These are phyloP conservation scores for Crotophaga sulcirostris DNA, from an alignment of 2,113 vertebrate species.

Conservation along the genomic window DNA sequence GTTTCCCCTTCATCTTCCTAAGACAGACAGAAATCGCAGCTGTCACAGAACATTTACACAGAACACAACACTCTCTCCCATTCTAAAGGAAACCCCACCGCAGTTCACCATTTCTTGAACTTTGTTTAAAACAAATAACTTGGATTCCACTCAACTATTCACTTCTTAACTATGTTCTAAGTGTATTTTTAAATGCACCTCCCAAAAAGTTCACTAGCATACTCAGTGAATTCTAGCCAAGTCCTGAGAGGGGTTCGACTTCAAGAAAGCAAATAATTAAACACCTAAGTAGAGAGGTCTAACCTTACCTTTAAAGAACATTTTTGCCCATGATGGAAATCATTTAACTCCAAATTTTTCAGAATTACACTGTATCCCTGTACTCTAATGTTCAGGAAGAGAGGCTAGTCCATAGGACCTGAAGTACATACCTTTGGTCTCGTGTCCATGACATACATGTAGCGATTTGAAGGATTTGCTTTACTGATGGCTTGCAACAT, in stretches of 20 bases:
- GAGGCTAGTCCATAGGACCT: neutral
- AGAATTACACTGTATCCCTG: neutral
- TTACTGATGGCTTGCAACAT: conserved; percentile 96
- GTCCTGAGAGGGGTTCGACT: neutral
- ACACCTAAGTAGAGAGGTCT: neutral
- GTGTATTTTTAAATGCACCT: neutral
- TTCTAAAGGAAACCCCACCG: neutral
- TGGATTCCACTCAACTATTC: neutral
- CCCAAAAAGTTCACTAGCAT: neutral
- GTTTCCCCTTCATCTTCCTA: neutral
- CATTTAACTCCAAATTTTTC: neutral
- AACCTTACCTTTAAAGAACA: neutral
- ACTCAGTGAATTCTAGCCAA: neutral
- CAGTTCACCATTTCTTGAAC: neutral
- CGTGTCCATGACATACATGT: conserved; percentile 96
- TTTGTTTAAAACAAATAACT: neutral
- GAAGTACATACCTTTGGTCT: conserved; percentile 86
- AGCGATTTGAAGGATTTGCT: conserved; percentile 90
- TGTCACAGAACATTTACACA: neutral
- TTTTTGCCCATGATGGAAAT: neutral
- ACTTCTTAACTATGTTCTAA: neutral
- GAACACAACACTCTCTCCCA: neutral
- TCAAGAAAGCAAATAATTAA: neutral
- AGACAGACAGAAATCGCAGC: neutral
- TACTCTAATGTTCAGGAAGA: neutral